Percentiles rank a stretch among this genome's conserved stretches.
phyloP scores from a whole-genome alignment of 2,888 invertebrate genomes.

The Oxystoma pomonae region DNA sequence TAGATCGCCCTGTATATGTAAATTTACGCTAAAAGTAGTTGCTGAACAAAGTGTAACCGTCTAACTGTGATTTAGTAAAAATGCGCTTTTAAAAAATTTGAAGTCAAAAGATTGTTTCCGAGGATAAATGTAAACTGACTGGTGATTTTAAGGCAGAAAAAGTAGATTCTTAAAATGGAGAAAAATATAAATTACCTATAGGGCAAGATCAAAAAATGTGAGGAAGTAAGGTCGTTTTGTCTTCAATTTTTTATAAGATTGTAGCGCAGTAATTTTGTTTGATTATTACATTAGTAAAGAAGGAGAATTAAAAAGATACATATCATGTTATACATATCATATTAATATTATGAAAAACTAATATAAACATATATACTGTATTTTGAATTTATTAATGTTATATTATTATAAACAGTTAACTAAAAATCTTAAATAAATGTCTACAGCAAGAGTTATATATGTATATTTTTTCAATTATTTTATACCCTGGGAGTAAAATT shows the following conservation, averaged over 20 bases:
- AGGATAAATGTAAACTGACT: background rate
- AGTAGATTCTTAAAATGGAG: background rate
- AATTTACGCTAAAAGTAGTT: background rate
- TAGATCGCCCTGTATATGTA: too few species aligned
- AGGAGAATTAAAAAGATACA: conserved; percentile 34
- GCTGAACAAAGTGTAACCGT: conserved; percentile 31
- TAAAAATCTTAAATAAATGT: conserved; percentile 46
- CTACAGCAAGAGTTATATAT: conserved; percentile 43
- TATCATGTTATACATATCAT: conserved; percentile 47
- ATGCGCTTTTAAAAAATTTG: conserved; percentile 27
- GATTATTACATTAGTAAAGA: background rate
- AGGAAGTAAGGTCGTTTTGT: background rate
- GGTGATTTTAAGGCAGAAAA: background rate
- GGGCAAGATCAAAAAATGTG: background rate
- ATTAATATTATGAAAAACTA: conserved; percentile 27
- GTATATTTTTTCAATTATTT: too few species aligned
- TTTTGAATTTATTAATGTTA: conserved; percentile 42
- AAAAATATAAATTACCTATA: background rate
- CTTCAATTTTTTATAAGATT: background rate
- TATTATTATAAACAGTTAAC: conserved; percentile 44
- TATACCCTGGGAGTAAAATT: too few species aligned
- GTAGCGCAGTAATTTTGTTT: background rate
- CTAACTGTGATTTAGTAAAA: conserved; percentile 45
- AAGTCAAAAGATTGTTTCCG: too few species aligned
- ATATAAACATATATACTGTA: conserved; percentile 12